These are phyloP conservation scores for Quadroppia sp. DNA, from an alignment of 2,888 invertebrate genomes.

Conservation along the genomic window DNA sequence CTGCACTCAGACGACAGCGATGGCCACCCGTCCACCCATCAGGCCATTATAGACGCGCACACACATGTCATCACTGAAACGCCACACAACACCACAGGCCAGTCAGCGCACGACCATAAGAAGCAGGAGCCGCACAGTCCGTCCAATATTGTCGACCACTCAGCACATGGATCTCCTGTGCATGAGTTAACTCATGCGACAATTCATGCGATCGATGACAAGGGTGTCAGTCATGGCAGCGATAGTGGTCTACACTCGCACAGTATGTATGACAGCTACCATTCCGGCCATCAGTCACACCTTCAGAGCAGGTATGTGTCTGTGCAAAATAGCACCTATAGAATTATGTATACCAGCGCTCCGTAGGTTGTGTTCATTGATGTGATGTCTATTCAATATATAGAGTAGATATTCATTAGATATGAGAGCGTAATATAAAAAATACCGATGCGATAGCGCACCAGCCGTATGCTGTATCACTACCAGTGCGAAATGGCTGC, in stretches of 20 bases:
- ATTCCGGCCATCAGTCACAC: constrained; percentile 9
- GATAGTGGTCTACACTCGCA: background rate
- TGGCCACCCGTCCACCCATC: background rate
- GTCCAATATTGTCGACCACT: constrained; percentile 7
- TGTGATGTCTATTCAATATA: background rate
- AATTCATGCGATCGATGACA: constrained; percentile 1
- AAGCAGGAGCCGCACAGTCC: constrained; percentile 3
- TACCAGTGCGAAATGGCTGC: constrained; percentile 10
- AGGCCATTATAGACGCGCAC: constrained; percentile 23
- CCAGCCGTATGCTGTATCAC: too few species aligned
- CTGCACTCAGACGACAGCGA: background rate
- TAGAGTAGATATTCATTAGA: background rate
- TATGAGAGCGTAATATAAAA: background rate
- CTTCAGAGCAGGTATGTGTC: constrained; percentile 19
- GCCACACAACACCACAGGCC: background rate
- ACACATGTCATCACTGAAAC: constrained; percentile 22
- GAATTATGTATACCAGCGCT: too few species aligned
- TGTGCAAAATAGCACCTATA: constrained; percentile 24
- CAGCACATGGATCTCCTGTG: constrained; percentile 23
- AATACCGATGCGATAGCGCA: too few species aligned
- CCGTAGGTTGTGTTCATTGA: too few species aligned
- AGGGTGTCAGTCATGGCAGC: background rate
- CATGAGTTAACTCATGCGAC: constrained; percentile 7
- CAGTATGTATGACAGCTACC: constrained; percentile 6
- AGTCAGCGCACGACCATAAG: background rate